Conservation (phyloP, 2,113 vertebrate species). For the Channa maculata region DNA sequence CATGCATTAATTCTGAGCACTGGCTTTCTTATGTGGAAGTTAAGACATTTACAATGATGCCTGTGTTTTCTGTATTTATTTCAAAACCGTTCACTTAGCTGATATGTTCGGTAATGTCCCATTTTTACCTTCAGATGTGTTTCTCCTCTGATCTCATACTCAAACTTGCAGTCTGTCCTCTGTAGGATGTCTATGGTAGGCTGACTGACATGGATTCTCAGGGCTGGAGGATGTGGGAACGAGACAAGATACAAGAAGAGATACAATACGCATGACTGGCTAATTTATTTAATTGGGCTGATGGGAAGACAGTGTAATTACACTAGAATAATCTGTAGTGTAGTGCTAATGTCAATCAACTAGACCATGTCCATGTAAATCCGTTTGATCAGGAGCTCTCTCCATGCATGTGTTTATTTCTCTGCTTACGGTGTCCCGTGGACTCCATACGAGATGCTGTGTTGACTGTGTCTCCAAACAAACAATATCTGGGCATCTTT, state of each 20-base stretch:
- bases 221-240: constrained; percentile 54
- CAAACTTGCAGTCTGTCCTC: constrained; percentile 91
- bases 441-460: constrained; percentile 97
- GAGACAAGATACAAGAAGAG: constrained; percentile 7
- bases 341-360: background rate
- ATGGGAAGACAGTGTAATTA: constrained; percentile 18
- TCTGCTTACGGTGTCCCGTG: constrained; percentile 91
- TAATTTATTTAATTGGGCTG: constrained; percentile 15
- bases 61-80: background rate
- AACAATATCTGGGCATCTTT: constrained; percentile 97
- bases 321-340: background rate
- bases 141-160: constrained; percentile 92
- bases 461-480: constrained; percentile 96
- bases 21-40: background rate
- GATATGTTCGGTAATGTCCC: background rate
- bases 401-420: background rate
- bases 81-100: background rate
- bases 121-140: constrained; percentile 90
- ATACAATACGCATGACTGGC: background rate
- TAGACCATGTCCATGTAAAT: constrained; percentile 2
- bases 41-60: too few species aligned
- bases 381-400: background rate
- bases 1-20: background rate
- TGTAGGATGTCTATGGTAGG: constrained; percentile 92
- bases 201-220: constrained; percentile 92